Conservation (phyloP, 2,888 invertebrate species). For the Drosophila anomelani region DNA sequence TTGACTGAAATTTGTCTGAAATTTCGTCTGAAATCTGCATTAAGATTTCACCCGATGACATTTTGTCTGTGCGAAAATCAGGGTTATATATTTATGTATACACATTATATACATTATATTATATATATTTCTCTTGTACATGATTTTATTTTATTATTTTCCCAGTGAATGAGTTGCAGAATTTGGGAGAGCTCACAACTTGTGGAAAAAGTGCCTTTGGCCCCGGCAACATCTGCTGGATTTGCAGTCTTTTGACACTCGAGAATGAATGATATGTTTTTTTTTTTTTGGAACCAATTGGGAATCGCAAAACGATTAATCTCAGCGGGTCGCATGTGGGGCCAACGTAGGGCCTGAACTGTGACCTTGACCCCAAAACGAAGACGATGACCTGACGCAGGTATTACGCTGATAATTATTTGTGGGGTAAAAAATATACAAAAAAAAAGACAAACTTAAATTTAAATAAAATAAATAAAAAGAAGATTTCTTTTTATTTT, state of each 20-base stretch:
- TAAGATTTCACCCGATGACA: conserved; percentile 56
- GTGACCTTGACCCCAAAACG: conserved; percentile 8
- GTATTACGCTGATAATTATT: neutral
- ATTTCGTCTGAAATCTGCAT: conserved; percentile 58
- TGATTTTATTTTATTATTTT: neutral
- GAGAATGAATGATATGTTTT: conserved; percentile 36
- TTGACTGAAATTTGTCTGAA: conserved; percentile 34
- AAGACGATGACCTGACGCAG: neutral
- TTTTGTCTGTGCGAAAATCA: conserved; percentile 14
- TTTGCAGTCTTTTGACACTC: conserved; percentile 37
- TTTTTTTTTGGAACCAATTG: conserved; percentile 7
- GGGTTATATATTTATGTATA: neutral
- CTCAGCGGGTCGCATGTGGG: conserved; percentile 27
- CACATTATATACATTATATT: neutral
- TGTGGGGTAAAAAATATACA: neutral
- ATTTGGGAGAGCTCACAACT: neutral
- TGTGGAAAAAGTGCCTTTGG: conserved; percentile 1
- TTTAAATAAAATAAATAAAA: neutral
- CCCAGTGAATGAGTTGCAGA: neutral
- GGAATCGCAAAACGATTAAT: conserved; percentile 31
- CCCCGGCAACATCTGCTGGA: conserved; percentile 33
- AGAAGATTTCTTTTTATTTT: no score
- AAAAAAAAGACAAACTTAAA: neutral
- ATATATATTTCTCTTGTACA: neutral
- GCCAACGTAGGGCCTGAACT: neutral